These are phyloP conservation scores for Bubalus kerabau DNA, from an alignment of 2,113 vertebrate species.

Conservation along the genomic window DNA sequence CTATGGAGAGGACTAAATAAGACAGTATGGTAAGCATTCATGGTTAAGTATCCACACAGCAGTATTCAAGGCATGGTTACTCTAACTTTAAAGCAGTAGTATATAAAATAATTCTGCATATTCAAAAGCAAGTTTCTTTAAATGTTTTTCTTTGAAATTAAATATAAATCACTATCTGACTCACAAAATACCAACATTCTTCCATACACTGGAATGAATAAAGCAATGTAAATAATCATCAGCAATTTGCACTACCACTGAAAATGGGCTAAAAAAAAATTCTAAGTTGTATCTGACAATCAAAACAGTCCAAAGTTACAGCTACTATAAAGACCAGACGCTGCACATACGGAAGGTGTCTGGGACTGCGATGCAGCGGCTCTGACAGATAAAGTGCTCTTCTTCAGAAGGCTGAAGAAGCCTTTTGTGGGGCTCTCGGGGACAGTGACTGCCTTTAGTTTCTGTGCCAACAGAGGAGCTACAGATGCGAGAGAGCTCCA, in stretches of 20 bases:
- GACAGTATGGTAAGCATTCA: neutral
- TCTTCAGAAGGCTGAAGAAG: neutral
- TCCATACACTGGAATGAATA: neutral
- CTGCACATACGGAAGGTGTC: neutral
- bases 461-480: neutral
- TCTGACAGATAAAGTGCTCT: neutral
- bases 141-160: conserved; percentile 17
- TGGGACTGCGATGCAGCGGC: neutral
- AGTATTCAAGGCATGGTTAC: neutral
- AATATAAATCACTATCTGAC: conserved; percentile 5
- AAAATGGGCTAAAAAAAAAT: neutral
- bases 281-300: neutral
- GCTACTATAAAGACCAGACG: neutral
- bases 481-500: neutral
- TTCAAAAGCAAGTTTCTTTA: neutral
- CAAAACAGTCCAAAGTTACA: neutral
- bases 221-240: neutral
- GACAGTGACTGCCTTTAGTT: neutral
- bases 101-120: neutral
- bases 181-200: neutral
- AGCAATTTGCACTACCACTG: neutral
- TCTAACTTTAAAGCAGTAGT: neutral
- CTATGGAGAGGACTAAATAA: neutral
- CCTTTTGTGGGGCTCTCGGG: neutral
- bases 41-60: neutral